A percentile compares a stretch with the other conserved stretches of the same genome.
Conservation (phyloP, 1,140 invertebrate genomes). For the Drosophila lowei region DNA sequence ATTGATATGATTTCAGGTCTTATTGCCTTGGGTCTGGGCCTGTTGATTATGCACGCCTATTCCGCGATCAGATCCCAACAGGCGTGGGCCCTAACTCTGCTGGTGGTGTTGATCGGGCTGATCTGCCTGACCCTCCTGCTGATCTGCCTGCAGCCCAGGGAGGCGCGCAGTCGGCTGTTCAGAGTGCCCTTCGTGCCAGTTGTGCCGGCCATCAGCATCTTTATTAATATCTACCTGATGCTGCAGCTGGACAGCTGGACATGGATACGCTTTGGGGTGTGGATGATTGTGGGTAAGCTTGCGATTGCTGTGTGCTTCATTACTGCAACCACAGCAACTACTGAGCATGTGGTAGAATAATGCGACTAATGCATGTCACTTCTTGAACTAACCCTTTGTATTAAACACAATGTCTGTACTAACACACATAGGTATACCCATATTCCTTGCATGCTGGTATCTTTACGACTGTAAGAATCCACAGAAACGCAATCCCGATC, state of each 20-base stretch:
- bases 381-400: no score
- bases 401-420: constrained; percentile 19
- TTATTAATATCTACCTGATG: constrained; percentile 90
- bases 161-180: constrained; percentile 60
- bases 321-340: not conserved
- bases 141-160: constrained; percentile 71
- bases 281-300: constrained; percentile 86
- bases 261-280: constrained; percentile 89
- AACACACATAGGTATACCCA: constrained; percentile 68
- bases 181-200: constrained; percentile 89
- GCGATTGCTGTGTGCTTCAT: not conserved
- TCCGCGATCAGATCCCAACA: constrained; percentile 46
- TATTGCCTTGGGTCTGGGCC: constrained; percentile 60
- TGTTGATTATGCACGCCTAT: constrained; percentile 71
- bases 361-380: constrained; percentile 50
- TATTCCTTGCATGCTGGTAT: constrained; percentile 78
- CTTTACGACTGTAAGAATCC: constrained; percentile 70
- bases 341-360: constrained; percentile 51
- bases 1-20: constrained; percentile 42
- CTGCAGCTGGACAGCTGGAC: constrained; percentile 87
- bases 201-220: constrained; percentile 87
- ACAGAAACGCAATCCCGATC: constrained; percentile 60
- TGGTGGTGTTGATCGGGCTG: constrained; percentile 54
- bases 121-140: constrained; percentile 56
- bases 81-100: constrained; percentile 62